A percentile compares a stretch with the other conserved stretches of the same genome.
phyloP scores from a whole-genome alignment of 2,888 invertebrate genomes.

The Eupeodes latifasciatus region DNA sequence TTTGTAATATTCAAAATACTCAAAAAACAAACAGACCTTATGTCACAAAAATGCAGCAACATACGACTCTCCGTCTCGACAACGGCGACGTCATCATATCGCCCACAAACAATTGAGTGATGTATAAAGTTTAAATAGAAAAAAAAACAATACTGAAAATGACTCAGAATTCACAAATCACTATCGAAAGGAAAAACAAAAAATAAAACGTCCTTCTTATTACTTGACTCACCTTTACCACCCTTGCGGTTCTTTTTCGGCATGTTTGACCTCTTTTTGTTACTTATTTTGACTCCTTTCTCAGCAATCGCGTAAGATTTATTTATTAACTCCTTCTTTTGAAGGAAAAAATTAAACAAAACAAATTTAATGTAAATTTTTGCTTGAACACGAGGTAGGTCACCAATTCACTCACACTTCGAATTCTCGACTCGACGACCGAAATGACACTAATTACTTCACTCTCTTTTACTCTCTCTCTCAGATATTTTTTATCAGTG shows the following conservation, averaged over 20 bases:
- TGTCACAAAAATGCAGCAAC: not conserved
- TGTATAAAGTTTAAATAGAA: not conserved
- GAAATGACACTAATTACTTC: not conserved
- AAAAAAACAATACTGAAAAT: slow-evolving; percentile 39
- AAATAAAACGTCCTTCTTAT: not conserved
- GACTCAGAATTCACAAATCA: slow-evolving; percentile 61
- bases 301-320: slow-evolving; percentile 62
- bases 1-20: too few species aligned
- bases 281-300: slow-evolving; percentile 70
- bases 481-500: slow-evolving; percentile 56
- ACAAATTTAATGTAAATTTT: slow-evolving; percentile 57
- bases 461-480: slow-evolving; percentile 36
- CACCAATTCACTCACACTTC: slow-evolving; percentile 77
- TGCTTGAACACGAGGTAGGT: slow-evolving; percentile 79
- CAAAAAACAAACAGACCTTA: not conserved
- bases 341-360: slow-evolving; percentile 26
- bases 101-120: slow-evolving; percentile 8
- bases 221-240: slow-evolving; percentile 81
- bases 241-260: slow-evolving; percentile 83
- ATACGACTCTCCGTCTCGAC: not conserved
- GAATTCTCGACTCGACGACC: too few species aligned
- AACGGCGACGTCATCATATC: slow-evolving; percentile 9
- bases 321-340: slow-evolving; percentile 9
- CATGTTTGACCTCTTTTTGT: slow-evolving; percentile 79
- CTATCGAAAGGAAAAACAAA: slow-evolving; percentile 47